Evolutionary conservation across 2,113 vertebrate species (phyloP).

Genomic region (Gnathonemus echidnorhynchus): DNA sequence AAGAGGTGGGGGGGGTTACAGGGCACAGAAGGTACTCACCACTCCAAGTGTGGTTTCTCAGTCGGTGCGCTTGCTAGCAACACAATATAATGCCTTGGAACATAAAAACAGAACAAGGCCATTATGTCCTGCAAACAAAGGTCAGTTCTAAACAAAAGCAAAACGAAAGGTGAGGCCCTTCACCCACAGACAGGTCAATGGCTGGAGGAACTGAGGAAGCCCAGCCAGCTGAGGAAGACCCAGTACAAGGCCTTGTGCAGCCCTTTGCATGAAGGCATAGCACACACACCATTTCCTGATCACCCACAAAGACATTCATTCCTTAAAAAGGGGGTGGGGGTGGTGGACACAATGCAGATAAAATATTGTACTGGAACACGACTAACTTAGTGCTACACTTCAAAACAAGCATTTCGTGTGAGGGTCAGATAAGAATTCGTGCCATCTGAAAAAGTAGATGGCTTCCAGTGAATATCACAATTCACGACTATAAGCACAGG

Average conservation of each 20-base stretch:
- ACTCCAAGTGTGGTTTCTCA: constrained; percentile 79
- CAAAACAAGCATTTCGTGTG: background rate
- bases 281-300: background rate
- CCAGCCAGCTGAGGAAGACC: background rate
- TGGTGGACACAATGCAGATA: background rate
- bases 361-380: background rate
- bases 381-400: background rate
- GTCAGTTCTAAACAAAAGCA: constrained; percentile 11
- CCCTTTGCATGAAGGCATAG: background rate
- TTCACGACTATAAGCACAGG: background rate
- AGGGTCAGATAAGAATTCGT: background rate
- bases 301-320: background rate
- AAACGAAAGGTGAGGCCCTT: constrained; percentile 3
- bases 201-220: background rate
- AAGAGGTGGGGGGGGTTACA: background rate
- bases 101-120: constrained; percentile 59
- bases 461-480: background rate
- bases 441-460: background rate
- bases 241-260: background rate
- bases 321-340: background rate
- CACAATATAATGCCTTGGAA: constrained; percentile 90
- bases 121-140: constrained; percentile 44
- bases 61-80: constrained; percentile 78
- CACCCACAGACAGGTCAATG: constrained; percentile 5
- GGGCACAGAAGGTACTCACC: constrained; percentile 63